These are phyloP conservation scores for Ceratotherium simum DNA, from an alignment of 2,113 vertebrate genomes.

Conservation along the genomic window DNA sequence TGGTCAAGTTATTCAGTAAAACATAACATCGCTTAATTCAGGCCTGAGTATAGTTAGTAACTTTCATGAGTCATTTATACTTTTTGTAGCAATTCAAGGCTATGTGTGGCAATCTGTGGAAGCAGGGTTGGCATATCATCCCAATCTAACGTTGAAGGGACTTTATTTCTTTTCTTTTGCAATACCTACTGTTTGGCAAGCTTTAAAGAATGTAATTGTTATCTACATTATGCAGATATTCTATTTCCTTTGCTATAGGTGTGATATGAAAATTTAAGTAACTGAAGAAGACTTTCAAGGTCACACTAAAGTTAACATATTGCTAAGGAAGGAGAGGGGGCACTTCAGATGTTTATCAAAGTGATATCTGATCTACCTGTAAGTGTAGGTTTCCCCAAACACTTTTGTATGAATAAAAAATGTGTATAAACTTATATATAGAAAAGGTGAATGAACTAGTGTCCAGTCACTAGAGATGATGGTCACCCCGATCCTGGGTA, in stretches of 20 bases:
- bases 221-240: background rate
- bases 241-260: background rate
- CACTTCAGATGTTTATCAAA: background rate
- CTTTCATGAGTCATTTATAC: background rate
- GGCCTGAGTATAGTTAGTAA: background rate
- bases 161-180: background rate
- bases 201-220: background rate
- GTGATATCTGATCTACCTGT: background rate
- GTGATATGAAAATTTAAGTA: background rate
- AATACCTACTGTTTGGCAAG: background rate
- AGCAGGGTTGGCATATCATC: background rate
- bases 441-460: background rate
- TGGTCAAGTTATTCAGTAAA: background rate
- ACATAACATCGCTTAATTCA: background rate
- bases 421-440: background rate
- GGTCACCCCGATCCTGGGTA: accelerated
- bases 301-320: background rate
- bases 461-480: background rate
- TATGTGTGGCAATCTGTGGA: background rate
- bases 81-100: background rate
- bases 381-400: background rate
- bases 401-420: background rate
- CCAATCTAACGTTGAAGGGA: background rate
- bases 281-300: background rate
- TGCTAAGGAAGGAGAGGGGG: background rate